Percentiles rank a stretch among this genome's conserved stretches.
Conservation (phyloP, 2,797 vertebrate species). For the Pempheris klunzingeri region DNA sequence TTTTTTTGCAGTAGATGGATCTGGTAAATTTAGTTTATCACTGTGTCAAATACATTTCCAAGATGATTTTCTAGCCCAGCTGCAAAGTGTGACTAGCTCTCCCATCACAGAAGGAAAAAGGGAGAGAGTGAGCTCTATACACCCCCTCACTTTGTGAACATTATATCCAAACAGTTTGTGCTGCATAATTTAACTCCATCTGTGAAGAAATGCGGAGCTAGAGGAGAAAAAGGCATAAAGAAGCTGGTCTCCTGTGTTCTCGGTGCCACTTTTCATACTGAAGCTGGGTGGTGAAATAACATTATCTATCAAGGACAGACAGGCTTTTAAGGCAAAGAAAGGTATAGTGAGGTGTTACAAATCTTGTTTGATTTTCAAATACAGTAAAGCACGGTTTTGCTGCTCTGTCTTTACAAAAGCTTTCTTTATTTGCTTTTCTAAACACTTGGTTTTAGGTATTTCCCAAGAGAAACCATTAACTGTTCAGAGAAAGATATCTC, state of each 20-base stretch:
- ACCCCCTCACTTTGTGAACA: slow-evolving; percentile 69
- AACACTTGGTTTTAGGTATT: not conserved
- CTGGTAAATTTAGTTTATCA: slow-evolving; percentile 64
- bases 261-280: slow-evolving; percentile 46
- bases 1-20: slow-evolving; percentile 31
- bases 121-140: slow-evolving; percentile 25
- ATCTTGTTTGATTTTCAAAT: slow-evolving; percentile 11
- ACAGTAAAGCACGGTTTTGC: not conserved
- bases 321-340: slow-evolving; percentile 40
- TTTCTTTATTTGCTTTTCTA: slow-evolving; percentile 10
- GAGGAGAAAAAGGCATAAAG: slow-evolving; percentile 60
- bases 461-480: not conserved
- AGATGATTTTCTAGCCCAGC: slow-evolving; percentile 59
- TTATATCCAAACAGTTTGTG: slow-evolving; percentile 79
- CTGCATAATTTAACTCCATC: slow-evolving; percentile 84
- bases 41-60: slow-evolving; percentile 71
- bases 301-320: slow-evolving; percentile 47
- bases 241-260: slow-evolving; percentile 59
- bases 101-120: slow-evolving; percentile 30
- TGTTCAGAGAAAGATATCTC: not conserved
- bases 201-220: slow-evolving; percentile 69
- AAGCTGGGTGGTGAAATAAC: slow-evolving; percentile 44
- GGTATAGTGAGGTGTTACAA: not conserved
- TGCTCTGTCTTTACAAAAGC: not conserved
- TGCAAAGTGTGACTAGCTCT: slow-evolving; percentile 66